These are phyloP conservation scores for Epirrhoe tristata DNA, from an alignment of 2,888 invertebrate species.

Conservation along the genomic window DNA sequence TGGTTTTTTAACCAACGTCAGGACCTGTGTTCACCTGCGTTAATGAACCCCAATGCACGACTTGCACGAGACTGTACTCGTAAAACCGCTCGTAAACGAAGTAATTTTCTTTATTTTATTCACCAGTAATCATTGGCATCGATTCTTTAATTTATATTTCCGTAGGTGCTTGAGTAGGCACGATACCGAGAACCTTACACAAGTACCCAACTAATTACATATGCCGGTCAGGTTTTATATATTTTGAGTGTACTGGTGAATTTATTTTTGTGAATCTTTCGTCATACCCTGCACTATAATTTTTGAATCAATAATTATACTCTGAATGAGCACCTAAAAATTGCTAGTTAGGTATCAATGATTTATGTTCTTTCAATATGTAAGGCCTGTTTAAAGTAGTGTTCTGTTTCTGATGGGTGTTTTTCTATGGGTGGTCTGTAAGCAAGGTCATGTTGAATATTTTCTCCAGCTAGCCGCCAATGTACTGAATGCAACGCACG, in stretches of 20 bases:
- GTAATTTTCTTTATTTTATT: constrained; percentile 36
- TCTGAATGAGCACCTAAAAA: neutral
- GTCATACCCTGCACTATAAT: constrained; percentile 18
- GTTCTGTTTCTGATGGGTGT: neutral
- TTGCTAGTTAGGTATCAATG: neutral
- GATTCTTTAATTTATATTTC: constrained; percentile 47
- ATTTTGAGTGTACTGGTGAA: constrained; percentile 43
- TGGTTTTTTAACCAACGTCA: constrained; percentile 13
- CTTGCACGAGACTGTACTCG: constrained; percentile 26
- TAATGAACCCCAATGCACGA: constrained; percentile 32
- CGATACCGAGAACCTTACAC: constrained; percentile 42
- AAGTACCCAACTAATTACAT: constrained; percentile 39
- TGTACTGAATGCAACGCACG: constrained; percentile 63
- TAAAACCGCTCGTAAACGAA: constrained; percentile 32
- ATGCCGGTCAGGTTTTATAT: constrained; percentile 44
- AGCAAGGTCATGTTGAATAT: constrained; percentile 51
- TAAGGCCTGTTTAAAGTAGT: neutral
- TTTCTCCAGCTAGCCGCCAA: constrained; percentile 41
- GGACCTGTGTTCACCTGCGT: constrained; percentile 16
- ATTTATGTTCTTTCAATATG: neutral
- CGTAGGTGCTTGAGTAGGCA: constrained; percentile 38
- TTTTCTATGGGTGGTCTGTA: constrained; percentile 48
- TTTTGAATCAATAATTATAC: constrained; percentile 15
- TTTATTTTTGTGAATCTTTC: constrained; percentile 32
- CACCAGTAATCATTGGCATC: constrained; percentile 40